Evolutionary conservation across 2,113 vertebrate genomes (phyloP), one percentile per base, ranked within the genome.

Genomic region (Puffinus mauretanicus): DNA sequence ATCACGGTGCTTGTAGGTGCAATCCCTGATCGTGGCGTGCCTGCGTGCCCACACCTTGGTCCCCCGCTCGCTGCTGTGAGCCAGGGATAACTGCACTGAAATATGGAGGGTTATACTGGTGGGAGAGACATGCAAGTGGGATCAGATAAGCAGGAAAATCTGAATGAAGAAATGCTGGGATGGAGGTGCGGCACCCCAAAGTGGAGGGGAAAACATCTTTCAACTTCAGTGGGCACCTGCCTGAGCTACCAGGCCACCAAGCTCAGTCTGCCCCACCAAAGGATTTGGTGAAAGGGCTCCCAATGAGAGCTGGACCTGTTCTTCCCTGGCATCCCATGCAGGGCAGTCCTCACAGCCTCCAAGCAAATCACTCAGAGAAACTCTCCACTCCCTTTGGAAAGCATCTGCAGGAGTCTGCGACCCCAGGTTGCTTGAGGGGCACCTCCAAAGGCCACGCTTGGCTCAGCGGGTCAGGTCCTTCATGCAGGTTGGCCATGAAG

Each of bases 101-200:
- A 38, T 24, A 30, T 0, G 0, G 29, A 69, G 30, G 8, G 14
- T 87, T 65, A 5, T 40, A 15, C 24, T 52, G 44, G 9, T 87
- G 38, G 54, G 18, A 80, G 34, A 75, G 13, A 42, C 9, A 4
- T 12, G 9, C 30, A n/a, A 27, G 12, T 36, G n/a, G 61, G 72
- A 75, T 57, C 72, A 82, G 67, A 44, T 18, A 36, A 69, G 52
- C 69, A 61, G 90, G 57, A 70, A 85, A 79, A 84, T 46, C 26
- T 19, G 8, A 88, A 67, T 17, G 16, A 14, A 73, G 11, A 70
- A 66, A 6, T 60, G 36, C 32, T 89, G 38, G 15, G n/a, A 25
- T 22, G 70, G 55, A 70, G 64, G 4, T 36, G 6, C 11, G 5
- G 21, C 36, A 13, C 36, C 15, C 19, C n/a, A 34, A 66, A 88